Evolutionary conservation across 2,888 invertebrate genomes (phyloP), one percentile per base, ranked within the genome.

Genomic region (Heliconius erato): DNA sequence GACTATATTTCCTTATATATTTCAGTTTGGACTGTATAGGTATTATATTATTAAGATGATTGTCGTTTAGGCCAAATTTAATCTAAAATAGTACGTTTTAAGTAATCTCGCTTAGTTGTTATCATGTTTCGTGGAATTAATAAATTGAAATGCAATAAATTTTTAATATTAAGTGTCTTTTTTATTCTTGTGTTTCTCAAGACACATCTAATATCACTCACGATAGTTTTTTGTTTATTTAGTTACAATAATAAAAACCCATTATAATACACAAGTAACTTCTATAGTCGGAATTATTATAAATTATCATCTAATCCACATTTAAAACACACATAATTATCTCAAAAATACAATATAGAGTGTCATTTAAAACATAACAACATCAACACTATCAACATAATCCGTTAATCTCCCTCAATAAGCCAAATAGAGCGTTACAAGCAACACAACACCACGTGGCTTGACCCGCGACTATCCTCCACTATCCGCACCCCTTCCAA

Each of bases 391-490:
- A 54, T 28, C 23, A 79, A 4, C 23, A 28, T 69, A 63, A 32
- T 69, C 63, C 74, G 74, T 59, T 81, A 79, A 79, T 74, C 83
- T 44, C 79, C 81, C 81, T 72, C 81, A 71, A 76, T 72, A 63
- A 59, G 78, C 76, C 77, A 81, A 83, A 84, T 80, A 84, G 80
- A 26, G 71, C 68, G 44, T 80, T 76, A 79, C 74, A 63, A 32
- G 67, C 63, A 26, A 40, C 69, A 82, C 79, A 74, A 44, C 68
- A 80, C 78, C 89, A 86, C 89, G 88, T 87, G 87, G 86, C 88
- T 86, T 89, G 90, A 90, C 89, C 90, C 89, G 85, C 86, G 87
- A 88, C 87, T 87, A 84, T 86, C 84, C 87, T 84, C 85, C 19
- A 85, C 67, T 28, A 67, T 67, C 86, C 88, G 71, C 63, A 65